Percentiles rank a stretch among this genome's conserved stretches.
These are phyloP conservation scores for Psilopogon haemacephalus DNA, from an alignment of 2,113 vertebrate genomes.

Conservation along the genomic window DNA sequence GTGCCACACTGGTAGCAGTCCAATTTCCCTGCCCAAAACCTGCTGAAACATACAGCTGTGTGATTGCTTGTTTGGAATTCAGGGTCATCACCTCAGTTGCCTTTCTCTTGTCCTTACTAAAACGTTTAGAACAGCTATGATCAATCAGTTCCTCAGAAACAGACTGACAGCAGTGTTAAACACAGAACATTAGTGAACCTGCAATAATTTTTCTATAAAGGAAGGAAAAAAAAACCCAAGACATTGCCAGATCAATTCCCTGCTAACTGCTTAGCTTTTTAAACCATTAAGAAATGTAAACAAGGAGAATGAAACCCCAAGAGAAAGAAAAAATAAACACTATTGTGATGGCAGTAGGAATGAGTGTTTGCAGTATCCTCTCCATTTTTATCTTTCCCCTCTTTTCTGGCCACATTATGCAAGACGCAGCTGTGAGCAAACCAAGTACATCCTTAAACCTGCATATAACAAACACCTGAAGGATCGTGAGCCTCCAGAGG, in stretches of 20 bases:
- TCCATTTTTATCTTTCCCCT: not conserved
- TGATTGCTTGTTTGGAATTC: not conserved
- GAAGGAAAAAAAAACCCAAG: not conserved
- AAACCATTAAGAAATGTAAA: not conserved
- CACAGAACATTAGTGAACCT: not conserved
- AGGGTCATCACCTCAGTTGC: not conserved
- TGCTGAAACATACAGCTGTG: not conserved
- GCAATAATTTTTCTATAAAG: not conserved
- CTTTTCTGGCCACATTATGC: not conserved
- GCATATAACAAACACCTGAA: not conserved
- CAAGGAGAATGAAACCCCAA: not conserved
- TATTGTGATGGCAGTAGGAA: not conserved
- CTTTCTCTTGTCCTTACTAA: not conserved
- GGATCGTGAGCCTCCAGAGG: not conserved
- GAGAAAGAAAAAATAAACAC: not conserved
- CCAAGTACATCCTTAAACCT: not conserved
- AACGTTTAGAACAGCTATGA: not conserved
- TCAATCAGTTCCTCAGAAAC: not conserved
- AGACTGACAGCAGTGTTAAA: not conserved
- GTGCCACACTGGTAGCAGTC: fast-evolving
- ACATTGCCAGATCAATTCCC: not conserved
- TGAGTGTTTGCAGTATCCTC: too few relatives aligned
- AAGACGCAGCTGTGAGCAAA: not conserved
- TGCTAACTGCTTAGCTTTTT: not conserved
- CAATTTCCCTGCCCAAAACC: not conserved